phyloP scores from a whole-genome alignment of 1,140 invertebrate genomes.

The Papilio machaon region DNA sequence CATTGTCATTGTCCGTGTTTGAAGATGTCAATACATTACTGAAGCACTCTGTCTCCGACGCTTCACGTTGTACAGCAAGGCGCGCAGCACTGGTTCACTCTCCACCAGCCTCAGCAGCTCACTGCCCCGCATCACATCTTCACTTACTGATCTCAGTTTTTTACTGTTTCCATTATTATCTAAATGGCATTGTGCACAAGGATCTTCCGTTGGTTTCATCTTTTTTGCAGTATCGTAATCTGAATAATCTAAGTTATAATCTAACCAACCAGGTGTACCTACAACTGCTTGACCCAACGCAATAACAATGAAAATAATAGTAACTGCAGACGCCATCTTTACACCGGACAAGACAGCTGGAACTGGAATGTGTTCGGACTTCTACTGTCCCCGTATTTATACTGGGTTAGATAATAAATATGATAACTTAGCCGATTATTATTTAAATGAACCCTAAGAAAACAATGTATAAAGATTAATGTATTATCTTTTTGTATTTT shows the following conservation, averaged over 20 bases:
- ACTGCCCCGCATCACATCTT: not conserved
- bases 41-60: too few relatives aligned
- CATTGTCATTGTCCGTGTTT: too few relatives aligned
- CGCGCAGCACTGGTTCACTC: not conserved
- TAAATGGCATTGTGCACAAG: not conserved
- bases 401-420: not conserved
- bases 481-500: not conserved
- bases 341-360: not conserved
- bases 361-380: not conserved
- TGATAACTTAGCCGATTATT: not conserved
- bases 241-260: too few relatives aligned
- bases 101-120: not conserved
- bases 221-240: too few relatives aligned
- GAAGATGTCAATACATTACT: too few relatives aligned
- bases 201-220: not conserved
- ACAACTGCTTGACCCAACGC: not conserved
- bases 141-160: not conserved
- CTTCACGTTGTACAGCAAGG: not conserved
- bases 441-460: not conserved
- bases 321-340: not conserved
- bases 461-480: slow-evolving; percentile 9
- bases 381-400: not conserved
- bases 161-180: not conserved
- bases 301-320: not conserved
- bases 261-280: not conserved